A percentile compares a stretch with the other conserved stretches of the same genome.
Conservation (phyloP, 2,888 invertebrate species). For the Pterobdella sp. region DNA sequence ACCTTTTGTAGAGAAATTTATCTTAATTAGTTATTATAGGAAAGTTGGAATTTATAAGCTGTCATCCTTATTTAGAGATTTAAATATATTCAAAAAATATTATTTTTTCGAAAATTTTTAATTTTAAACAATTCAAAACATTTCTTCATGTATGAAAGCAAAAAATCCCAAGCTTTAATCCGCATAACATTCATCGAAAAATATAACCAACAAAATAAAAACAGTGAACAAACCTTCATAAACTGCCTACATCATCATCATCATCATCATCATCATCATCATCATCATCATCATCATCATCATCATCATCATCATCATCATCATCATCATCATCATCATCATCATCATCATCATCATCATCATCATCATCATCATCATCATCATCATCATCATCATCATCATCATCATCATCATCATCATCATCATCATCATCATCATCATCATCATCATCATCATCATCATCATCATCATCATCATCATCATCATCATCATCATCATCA, state of each 20-base stretch:
- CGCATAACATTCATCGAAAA: no score
- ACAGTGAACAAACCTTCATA: not conserved
- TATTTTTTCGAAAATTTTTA: no score
- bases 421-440: conserved; percentile 29
- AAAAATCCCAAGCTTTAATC: no score
- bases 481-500: conserved; percentile 8
- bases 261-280: conserved; percentile 8
- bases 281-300: not conserved
- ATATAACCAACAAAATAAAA: no score
- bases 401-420: conserved; percentile 28
- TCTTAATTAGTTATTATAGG: no score
- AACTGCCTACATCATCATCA: not conserved
- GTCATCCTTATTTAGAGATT: no score
- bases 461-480: conserved; percentile 30
- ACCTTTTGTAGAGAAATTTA: no score
- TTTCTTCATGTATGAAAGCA: no score
- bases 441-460: conserved; percentile 31
- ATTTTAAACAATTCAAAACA: no score
- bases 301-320: not conserved
- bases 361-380: conserved; percentile 20
- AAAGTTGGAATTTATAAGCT: no score
- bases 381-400: conserved; percentile 26
- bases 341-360: not conserved
- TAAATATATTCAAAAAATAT: no score
- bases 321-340: conserved; percentile 14